Evolutionary conservation across 2,113 vertebrate genomes (phyloP).

Genomic region (Nansenia antarctica): DNA sequence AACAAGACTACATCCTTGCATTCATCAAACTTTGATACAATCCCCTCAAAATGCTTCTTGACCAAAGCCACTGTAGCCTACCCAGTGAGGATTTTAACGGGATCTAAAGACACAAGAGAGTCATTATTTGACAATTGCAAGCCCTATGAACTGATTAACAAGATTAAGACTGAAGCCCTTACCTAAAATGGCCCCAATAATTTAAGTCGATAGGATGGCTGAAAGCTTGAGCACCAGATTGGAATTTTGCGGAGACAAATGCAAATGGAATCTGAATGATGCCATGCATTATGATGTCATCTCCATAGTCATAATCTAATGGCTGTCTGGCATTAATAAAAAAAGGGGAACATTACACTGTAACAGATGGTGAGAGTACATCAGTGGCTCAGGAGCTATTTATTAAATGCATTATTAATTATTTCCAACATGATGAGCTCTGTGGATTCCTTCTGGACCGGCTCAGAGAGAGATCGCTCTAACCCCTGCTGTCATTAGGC

Average conservation of each 20-base stretch:
- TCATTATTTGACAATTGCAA: conserved; percentile 34
- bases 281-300: conserved; percentile 76
- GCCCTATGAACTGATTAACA: conserved; percentile 61
- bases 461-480: conserved; percentile 54
- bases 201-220: conserved; percentile 48
- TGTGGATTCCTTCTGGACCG: conserved; percentile 65
- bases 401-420: conserved; percentile 83
- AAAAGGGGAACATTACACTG: conserved; percentile 64
- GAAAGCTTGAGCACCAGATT: conserved; percentile 61
- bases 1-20: conserved; percentile 12
- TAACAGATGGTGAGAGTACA: conserved; percentile 78
- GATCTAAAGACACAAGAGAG: neutral
- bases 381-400: conserved; percentile 77
- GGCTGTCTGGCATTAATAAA: conserved; percentile 77
- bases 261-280: conserved; percentile 74
- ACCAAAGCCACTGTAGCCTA: conserved; percentile 11
- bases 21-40: conserved; percentile 4
- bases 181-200: conserved; percentile 61
- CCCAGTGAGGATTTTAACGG: neutral
- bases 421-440: conserved; percentile 78
- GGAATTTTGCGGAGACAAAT: conserved; percentile 72
- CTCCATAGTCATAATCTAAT: conserved; percentile 71
- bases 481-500: conserved; percentile 55
- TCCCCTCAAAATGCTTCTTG: conserved; percentile 20
- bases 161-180: conserved; percentile 54